Conservation (phyloP, 1,140 invertebrate species). For the Trichonephila clavata region DNA sequence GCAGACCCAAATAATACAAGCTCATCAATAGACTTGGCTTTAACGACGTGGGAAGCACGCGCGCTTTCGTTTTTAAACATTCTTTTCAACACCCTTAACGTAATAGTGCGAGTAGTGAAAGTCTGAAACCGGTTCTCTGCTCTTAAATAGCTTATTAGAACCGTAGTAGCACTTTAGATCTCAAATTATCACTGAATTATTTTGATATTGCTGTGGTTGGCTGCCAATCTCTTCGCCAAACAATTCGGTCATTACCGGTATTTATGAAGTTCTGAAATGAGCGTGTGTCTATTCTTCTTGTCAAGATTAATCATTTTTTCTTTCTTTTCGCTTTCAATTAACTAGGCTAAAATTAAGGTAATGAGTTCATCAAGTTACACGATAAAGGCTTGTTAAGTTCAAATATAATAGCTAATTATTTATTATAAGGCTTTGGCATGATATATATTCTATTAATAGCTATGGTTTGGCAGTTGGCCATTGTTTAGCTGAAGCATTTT, state of each 20-base stretch:
- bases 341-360: background rate
- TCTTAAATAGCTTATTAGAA: background rate
- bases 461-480: no score
- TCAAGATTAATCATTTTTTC: background rate
- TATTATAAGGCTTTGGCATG: no score
- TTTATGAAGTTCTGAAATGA: constrained; percentile 15
- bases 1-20: constrained; percentile 19
- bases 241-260: constrained; percentile 22
- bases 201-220: constrained; percentile 4
- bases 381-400: no score
- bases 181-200: constrained; percentile 1
- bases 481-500: no score
- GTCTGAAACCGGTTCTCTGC: constrained; percentile 43
- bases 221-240: background rate
- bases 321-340: background rate
- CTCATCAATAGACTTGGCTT: constrained; percentile 58
- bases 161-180: background rate
- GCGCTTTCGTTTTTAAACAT: constrained; percentile 43
- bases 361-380: background rate
- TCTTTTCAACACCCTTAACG: constrained; percentile 35
- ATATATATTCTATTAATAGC: no score
- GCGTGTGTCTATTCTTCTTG: background rate
- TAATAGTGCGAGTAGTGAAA: background rate
- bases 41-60: constrained; percentile 39
- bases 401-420: no score